phyloP scores from a whole-genome alignment of 1,140 invertebrate species.

The Micrasema minimum region DNA sequence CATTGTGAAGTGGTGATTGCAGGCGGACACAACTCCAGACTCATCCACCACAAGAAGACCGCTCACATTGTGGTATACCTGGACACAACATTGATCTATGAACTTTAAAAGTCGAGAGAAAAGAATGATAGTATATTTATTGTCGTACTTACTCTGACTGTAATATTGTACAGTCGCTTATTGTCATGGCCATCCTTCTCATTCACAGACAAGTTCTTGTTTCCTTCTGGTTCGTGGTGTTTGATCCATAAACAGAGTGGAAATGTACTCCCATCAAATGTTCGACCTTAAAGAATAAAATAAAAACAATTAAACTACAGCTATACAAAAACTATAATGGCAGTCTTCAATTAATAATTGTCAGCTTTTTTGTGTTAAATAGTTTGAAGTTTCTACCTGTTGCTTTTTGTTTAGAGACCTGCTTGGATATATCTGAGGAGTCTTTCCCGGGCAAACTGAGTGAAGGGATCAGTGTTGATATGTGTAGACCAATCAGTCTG shows the following conservation, averaged over 20 bases:
- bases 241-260: conserved; percentile 71
- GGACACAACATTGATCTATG: neutral
- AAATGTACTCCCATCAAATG: conserved; percentile 71
- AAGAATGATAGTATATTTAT: neutral
- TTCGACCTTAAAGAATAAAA: conserved; percentile 62
- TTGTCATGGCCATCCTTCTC: conserved; percentile 56
- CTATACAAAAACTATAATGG: too few relatives aligned
- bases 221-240: conserved; percentile 53
- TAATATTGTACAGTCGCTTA: conserved; percentile 60
- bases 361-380: too few relatives aligned
- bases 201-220: conserved; percentile 38
- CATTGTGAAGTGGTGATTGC: conserved; percentile 75
- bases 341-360: too few relatives aligned
- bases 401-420: conserved; percentile 69
- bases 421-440: conserved; percentile 58
- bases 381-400: conserved; percentile 68
- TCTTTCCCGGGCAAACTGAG: conserved; percentile 65
- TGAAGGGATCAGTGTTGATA: conserved; percentile 65
- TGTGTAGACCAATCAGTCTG: conserved; percentile 63
- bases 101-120: too few relatives aligned
- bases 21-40: conserved; percentile 71
- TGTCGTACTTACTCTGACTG: conserved; percentile 62
- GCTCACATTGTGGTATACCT: conserved; percentile 75
- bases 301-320: too few relatives aligned
- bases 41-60: conserved; percentile 75